These are phyloP conservation scores for Epinephelus coioides DNA, from an alignment of 2,797 vertebrate genomes.

Conservation along the genomic window DNA sequence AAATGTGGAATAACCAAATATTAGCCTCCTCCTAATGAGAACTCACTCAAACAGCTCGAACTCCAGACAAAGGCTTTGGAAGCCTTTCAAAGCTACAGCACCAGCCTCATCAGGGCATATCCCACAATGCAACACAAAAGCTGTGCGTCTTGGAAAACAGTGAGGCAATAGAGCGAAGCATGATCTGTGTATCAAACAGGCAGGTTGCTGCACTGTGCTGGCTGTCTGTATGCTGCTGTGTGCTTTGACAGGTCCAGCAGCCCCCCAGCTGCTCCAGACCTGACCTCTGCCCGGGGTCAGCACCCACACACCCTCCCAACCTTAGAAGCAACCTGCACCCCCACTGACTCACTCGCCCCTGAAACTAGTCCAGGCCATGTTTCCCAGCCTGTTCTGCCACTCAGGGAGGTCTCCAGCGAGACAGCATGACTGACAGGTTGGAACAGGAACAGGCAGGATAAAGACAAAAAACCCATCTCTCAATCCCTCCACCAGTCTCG, in stretches of 20 bases:
- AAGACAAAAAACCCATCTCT: conserved; percentile 33
- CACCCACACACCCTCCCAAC: neutral
- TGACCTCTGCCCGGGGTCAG: conserved; percentile 38
- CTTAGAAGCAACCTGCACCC: neutral
- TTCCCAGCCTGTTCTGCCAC: conserved; percentile 54
- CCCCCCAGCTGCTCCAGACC: conserved; percentile 6
- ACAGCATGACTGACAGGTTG: conserved; percentile 68
- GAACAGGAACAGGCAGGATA: conserved; percentile 58
- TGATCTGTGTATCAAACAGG: conserved; percentile 40
- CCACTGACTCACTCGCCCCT: neutral
- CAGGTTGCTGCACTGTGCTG: neutral
- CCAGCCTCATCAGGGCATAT: conserved; percentile 23
- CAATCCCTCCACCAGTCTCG: conserved; percentile 28
- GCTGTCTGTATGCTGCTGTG: conserved; percentile 15
- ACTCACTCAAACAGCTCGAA: conserved; percentile 43
- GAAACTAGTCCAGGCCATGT: conserved; percentile 30
- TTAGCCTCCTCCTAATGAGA: conserved; percentile 48
- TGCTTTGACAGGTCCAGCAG: conserved; percentile 27
- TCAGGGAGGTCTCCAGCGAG: conserved; percentile 56
- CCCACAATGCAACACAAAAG: conserved; percentile 37
- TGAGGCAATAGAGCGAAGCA: neutral
- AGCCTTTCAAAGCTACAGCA: conserved; percentile 46
- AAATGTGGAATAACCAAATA: conserved; percentile 58
- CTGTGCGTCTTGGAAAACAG: conserved; percentile 18
- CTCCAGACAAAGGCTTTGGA: conserved; percentile 47